Evolutionary conservation across 2,888 invertebrate species (phyloP), one percentile per base, ranked within the genome.

Genomic region (Anticlea derivata): DNA sequence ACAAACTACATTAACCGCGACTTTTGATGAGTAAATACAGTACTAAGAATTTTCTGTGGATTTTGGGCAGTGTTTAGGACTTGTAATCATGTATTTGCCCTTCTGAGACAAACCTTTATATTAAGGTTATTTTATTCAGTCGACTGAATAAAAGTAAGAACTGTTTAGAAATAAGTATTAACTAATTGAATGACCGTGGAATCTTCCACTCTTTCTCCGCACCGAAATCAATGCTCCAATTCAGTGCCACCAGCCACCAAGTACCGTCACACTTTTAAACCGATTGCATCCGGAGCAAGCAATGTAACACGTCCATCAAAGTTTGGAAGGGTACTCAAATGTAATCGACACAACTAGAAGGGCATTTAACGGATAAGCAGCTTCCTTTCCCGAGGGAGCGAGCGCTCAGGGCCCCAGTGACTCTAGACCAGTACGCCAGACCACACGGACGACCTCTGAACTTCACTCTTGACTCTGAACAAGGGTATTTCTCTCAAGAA

Each of bases 371-470:
- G 77, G 83, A 85, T 86, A 78, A 73, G 65, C 78, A 62, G 77
- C 83, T 83, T 89, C 89, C 89, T 83, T 84, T 89, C 88, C 84
- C 86, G 86, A 76, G 87, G 80, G 82, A 80, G 70, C 74, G 73
- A 65, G 61, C 66, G 61, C 61, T 60, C 53, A 58, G 65, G 67
- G 63, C 59, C 63, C 66, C 74, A 74, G 76, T 76, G 63, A 50
- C 50, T 58, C 8, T 7, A 26, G 23, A 60, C 61, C 58, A 61
- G 62, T 59, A 48, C 59, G 54, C 61, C 65, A 60, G 62, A 62
- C 52, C 65, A 60, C 66, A 69, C 63, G 48, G 51, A 54, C 39
- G 62, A 63, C 65, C 65, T 66, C 55, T 63, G 70, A 61, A 70
- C 73, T 70, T 71, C 72, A 68, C 63, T 69, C 47, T 73, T 72